These are phyloP conservation scores for Echinarachnius parma DNA, from an alignment of 53 echinoderm and acorn worm genomes.

Conservation along the genomic window DNA sequence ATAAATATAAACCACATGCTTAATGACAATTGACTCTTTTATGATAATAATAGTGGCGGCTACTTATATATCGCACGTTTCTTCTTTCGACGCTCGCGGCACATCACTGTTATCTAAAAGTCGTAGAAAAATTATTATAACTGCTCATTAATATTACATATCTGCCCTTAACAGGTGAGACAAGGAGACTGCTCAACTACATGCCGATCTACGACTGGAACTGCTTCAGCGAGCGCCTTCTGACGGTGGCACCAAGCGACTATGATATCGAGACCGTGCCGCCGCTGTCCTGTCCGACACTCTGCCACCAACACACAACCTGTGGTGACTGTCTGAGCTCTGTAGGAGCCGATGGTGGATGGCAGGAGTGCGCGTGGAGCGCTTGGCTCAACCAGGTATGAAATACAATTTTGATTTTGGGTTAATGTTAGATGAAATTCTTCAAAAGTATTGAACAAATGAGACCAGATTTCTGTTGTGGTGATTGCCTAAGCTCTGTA, in stretches of 20 bases:
- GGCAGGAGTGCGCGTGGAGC: conserved; percentile 91
- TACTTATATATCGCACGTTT: too few relatives aligned
- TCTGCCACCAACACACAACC: conserved; percentile 58
- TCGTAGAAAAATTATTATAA: too few relatives aligned
- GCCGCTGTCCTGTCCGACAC: conserved; percentile 59
- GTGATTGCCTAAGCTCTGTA: conserved; percentile 56
- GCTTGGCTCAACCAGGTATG: conserved; percentile 66
- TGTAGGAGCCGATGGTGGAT: conserved; percentile 76
- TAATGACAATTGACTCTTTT: too few relatives aligned
- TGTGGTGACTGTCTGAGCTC: conserved; percentile 70
- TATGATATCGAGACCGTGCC: conserved; percentile 60
- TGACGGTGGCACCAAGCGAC: conserved; percentile 50
- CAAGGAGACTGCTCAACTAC: conserved; percentile 52
- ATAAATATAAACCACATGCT: too few relatives aligned
- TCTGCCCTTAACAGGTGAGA: conserved; percentile 82
- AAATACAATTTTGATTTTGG: too few relatives aligned
- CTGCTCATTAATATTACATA: too few relatives aligned
- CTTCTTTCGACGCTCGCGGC: too few relatives aligned
- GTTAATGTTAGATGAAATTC: too few relatives aligned
- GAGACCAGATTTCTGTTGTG: too few relatives aligned
- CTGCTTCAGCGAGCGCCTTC: conserved; percentile 71
- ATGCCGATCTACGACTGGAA: conserved; percentile 82
- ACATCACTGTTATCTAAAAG: too few relatives aligned
- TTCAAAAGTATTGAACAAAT: too few relatives aligned
- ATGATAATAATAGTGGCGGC: too few relatives aligned